Base-by-base conservation (phyloP, 1,140 invertebrate species). In the Kradibia gibbosae region DNA sequence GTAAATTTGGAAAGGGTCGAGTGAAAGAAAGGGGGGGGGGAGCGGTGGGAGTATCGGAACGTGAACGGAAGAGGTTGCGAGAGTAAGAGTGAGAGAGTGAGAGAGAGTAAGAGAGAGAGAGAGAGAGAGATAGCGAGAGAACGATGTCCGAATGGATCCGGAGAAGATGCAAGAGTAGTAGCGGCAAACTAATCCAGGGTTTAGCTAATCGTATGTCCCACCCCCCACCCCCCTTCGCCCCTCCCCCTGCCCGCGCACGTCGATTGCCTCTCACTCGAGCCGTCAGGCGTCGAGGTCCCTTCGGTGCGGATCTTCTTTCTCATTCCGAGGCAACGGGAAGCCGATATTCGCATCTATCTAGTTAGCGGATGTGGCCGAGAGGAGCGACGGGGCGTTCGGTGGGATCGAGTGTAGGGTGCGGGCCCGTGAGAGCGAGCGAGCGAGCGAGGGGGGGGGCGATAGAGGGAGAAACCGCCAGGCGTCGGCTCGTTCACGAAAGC, bases 181-280 rank as follows among this genome's bases (percentile, higher is more conserved):
- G 86, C 77, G 84, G 84, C 85, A 85, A 87, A 91, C 91, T 91
- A 91, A 91, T 91, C 91, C 89, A 20, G 87, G 90, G 90, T 89
- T 91, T 91, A 90, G 89, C 90, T 91, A 91, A 91, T 91, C 90
- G 89, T 87, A 86, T 88, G 85, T 84, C 86, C 87, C 86, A 84
- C 74, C 48, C 78, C 70, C 55, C 67, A 60, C 77, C 71, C 81
- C 76, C 71, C 80, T 80, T 84, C 76, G 78, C 76, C n/a, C n/a
- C n/a, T n/a, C n/a, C n/a, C n/a, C n/a, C n/a, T n/a, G n/a, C n/a
- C n/a, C n/a, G n/a, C n/a, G n/a, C n/a, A n/a, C n/a, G n/a, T n/a
- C n/a, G n/a, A n/a, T n/a, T n/a, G n/a, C n/a, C n/a, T n/a, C n/a
- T n/a, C n/a, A n/a, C n/a, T n/a, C n/a, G n/a, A n/a, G n/a, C n/a